A percentile compares a stretch with the other conserved stretches of the same genome.
Conservation (phyloP, 37 sponge, comb jelly and placozoan species). For the Agelas oroides region DNA sequence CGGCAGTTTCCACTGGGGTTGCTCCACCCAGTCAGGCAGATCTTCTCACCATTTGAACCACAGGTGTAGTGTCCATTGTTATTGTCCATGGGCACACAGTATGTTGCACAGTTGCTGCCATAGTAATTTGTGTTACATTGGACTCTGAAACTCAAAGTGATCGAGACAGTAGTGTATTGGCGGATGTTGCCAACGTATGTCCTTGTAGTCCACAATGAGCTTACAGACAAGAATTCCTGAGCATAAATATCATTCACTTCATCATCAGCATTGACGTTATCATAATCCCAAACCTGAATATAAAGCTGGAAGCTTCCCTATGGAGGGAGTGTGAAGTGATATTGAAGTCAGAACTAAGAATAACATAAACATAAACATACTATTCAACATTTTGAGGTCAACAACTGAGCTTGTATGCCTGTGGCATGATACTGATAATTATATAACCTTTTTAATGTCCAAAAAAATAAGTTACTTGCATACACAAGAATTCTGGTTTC, state of each 20-base stretch:
- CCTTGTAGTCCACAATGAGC: constrained; percentile 4
- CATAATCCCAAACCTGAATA: constrained; percentile 29
- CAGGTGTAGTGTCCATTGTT: constrained; percentile 63
- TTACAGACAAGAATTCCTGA: constrained; percentile 1
- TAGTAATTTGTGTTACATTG: constrained; percentile 45
- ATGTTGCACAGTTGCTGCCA: constrained; percentile 38
- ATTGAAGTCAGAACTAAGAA: too few relatives aligned
- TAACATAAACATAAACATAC: background rate
- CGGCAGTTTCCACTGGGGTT: constrained; percentile 29
- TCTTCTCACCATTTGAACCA: constrained; percentile 41
- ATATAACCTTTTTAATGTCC: too few relatives aligned
- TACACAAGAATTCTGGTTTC: too few relatives aligned
- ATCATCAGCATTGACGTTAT: constrained; percentile 21
- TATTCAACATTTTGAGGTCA: too few relatives aligned
- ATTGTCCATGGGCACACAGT: constrained; percentile 47
- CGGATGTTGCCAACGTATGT: constrained; percentile 17
- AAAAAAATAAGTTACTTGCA: too few relatives aligned
- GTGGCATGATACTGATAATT: too few relatives aligned
- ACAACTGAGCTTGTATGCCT: too few relatives aligned
- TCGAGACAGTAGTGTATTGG: background rate
- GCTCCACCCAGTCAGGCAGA: constrained; percentile 60
- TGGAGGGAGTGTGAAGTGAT: too few relatives aligned
- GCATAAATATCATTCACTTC: constrained; percentile 51
- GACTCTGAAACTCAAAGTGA: constrained; percentile 23
- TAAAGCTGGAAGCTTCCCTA: constrained; percentile 57